Evolutionary conservation across 1,140 invertebrate genomes (phyloP).

Genomic region (Ladona fulva): DNA sequence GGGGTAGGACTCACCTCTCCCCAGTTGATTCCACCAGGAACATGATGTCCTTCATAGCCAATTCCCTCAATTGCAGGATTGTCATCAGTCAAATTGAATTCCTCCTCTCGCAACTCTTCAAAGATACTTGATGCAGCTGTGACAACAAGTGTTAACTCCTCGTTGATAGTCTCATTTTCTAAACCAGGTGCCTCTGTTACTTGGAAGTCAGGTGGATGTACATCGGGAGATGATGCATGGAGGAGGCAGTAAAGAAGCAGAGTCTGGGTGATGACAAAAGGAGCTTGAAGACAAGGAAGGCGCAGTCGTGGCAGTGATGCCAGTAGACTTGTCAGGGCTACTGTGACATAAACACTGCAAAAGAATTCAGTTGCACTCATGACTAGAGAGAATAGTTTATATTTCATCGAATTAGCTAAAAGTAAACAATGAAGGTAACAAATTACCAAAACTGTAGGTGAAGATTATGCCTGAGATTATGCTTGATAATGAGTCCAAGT

Average conservation of each 20-base stretch:
- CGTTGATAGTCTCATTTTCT: background rate
- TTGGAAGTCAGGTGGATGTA: background rate
- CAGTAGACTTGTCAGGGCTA: constrained; percentile 28
- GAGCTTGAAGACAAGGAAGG: constrained; percentile 31
- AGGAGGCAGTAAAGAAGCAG: constrained; percentile 31
- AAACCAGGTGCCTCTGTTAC: background rate
- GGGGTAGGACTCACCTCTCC: constrained; percentile 31
- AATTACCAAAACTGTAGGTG: too few relatives aligned
- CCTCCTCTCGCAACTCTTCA: background rate
- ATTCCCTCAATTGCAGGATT: background rate
- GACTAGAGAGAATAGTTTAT: too few relatives aligned
- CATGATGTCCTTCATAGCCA: background rate
- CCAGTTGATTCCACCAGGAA: constrained; percentile 28
- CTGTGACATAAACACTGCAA: constrained; percentile 27
- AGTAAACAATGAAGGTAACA: too few relatives aligned
- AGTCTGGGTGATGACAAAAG: constrained; percentile 33
- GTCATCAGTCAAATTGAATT: background rate
- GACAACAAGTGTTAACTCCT: background rate
- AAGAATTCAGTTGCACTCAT: too few relatives aligned
- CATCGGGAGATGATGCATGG: constrained; percentile 11
- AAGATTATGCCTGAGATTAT: too few relatives aligned
- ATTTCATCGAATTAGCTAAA: too few relatives aligned
- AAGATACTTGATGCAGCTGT: background rate
- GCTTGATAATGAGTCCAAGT: too few relatives aligned
- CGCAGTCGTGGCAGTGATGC: constrained; percentile 28